Evolutionary conservation across 2,797 vertebrate genomes (phyloP), one percentile per base, ranked within the genome.

Genomic region (Taeniopygia guttata): DNA sequence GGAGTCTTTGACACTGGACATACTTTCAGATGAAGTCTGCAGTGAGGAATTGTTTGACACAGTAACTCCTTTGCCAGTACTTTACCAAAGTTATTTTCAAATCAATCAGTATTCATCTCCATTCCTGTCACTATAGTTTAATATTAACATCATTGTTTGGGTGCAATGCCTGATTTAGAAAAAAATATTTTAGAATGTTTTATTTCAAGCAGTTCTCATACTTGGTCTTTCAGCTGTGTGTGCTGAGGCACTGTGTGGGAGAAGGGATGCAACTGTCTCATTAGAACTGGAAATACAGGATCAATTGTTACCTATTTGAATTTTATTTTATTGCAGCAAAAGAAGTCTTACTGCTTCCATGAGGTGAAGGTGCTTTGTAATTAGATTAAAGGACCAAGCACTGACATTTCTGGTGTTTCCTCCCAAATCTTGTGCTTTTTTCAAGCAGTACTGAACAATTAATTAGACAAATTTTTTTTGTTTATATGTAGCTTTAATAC

Each of bases 21-120:
- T 76, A 36, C 55, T 93, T 91, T 85, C 55, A 87, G n/a, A 86
- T 91, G 85, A 83, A 92, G 69, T 81, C 89, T 89, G 95, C 42
- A 87, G 77, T 82, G 75, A 93, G 81, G 90, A 74, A 75, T 84
- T 83, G 80, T 94, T 96, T 96, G 94, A 95, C 92, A 93, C 34
- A 51, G 36, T 69, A 90, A 69, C 76, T 96, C 75, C 79, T 96
- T 93, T 94, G 94, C 94, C 87, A 74, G 87, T 75, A 55, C 69
- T 93, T 94, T 77, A 87, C 73, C 49, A 26, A 81, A 89, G 91
- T 94, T 93, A 67, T 84, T 93, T 93, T 95, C 7, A 3, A 88
- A 80, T 96, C 90, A 86, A 91, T 96, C 75, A 38, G 29, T 48
- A 43, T 92, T 87, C 70, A 78, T 92, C 87, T 94, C 64, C 55